Evolutionary conservation across 92 coral and sea anemone species (phyloP).

Genomic region (Pocillopora meandrina): DNA sequence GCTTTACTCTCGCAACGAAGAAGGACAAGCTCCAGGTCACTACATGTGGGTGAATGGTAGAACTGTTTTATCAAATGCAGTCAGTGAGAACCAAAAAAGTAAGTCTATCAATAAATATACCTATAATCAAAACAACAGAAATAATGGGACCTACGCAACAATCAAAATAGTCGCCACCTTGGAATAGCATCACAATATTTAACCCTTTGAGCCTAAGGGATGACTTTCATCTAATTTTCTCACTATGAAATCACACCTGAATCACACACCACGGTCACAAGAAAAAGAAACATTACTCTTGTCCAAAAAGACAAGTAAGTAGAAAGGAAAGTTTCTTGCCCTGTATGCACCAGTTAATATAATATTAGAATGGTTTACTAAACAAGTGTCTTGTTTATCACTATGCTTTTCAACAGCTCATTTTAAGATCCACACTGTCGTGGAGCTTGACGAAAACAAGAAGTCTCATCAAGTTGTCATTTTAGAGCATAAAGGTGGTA

Average conservation of each 20-base stretch:
- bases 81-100: constrained; percentile 15
- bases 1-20: constrained; percentile 18
- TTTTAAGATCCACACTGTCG: constrained; percentile 20
- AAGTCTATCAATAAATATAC: not conserved
- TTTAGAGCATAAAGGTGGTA: constrained; percentile 12
- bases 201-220: no score
- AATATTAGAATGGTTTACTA: not conserved
- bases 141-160: no score
- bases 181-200: no score
- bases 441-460: not conserved
- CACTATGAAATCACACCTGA: no score
- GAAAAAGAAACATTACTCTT: no score
- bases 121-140: no score
- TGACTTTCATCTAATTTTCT: no score
- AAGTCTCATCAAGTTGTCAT: constrained; percentile 18
- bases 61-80: constrained; percentile 28
- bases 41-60: constrained; percentile 30
- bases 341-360: no score
- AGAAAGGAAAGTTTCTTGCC: no score
- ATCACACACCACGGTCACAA: no score
- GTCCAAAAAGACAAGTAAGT: no score
- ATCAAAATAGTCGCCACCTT: no score
- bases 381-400: not conserved
- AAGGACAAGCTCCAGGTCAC: constrained; percentile 9
- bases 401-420: not conserved